These are phyloP conservation scores for Poliocrania exsul DNA, from an alignment of 2,797 vertebrate genomes.

Conservation along the genomic window DNA sequence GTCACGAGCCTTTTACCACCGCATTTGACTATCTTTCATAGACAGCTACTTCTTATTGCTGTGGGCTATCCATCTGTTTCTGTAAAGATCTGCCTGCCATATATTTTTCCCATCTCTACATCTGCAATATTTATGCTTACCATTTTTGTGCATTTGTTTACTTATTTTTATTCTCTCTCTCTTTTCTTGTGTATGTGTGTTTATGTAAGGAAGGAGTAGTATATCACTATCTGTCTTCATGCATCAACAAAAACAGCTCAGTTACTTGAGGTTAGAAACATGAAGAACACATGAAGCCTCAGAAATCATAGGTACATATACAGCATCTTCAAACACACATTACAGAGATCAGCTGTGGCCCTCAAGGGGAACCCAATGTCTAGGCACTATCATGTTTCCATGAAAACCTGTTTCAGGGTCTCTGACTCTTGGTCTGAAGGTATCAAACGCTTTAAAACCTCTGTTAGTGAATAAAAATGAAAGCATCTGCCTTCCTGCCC, in stretches of 20 bases:
- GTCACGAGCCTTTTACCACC: slow-evolving; percentile 42
- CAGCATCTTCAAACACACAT: neutral
- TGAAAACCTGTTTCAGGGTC: neutral
- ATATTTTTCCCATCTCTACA: slow-evolving; percentile 1
- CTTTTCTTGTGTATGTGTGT: neutral
- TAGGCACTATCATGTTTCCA: neutral
- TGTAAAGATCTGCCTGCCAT: neutral
- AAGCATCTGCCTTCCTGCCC: neutral
- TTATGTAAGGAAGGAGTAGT: neutral
- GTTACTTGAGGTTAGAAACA: neutral
- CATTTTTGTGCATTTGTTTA: slow-evolving; percentile 22
- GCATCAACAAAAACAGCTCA: neutral
- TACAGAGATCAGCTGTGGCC: neutral
- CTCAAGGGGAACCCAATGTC: neutral
- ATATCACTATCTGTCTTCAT: neutral
- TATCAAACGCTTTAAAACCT: neutral
- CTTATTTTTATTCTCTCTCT: neutral
- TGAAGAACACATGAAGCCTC: neutral
- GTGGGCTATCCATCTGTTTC: slow-evolving; percentile 33
- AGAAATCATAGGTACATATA: neutral
- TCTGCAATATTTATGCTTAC: slow-evolving; percentile 32
- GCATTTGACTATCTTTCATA: slow-evolving; percentile 14
- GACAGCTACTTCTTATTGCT: slow-evolving; percentile 21
- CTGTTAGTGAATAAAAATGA: neutral
- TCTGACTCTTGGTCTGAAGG: neutral